Conservation (phyloP, 2,113 vertebrate genomes). For the Zosterops lateralis region DNA sequence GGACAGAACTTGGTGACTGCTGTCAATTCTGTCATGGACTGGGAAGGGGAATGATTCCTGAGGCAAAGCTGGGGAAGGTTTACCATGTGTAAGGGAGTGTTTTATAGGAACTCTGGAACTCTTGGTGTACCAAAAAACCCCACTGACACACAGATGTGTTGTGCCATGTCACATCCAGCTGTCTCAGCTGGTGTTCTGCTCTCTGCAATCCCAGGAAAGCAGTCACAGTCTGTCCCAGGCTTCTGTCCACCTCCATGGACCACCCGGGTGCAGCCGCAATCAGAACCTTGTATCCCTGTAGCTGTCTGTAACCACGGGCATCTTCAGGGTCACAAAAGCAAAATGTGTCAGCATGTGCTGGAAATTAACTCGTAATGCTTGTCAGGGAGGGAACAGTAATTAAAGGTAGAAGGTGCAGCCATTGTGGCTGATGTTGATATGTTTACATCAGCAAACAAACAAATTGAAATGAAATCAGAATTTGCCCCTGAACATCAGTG, state of each 20-base stretch:
- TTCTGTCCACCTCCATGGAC: neutral
- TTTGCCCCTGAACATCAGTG: neutral
- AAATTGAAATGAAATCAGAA: neutral
- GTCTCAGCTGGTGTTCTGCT: neutral
- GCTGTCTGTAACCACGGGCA: neutral
- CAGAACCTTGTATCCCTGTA: neutral
- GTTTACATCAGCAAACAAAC: neutral
- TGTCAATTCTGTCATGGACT: neutral
- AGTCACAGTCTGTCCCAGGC: neutral
- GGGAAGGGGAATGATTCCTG: neutral
- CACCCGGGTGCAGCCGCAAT: neutral
- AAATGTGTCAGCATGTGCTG: neutral
- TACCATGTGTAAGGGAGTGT: rapidly evolving
- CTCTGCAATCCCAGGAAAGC: neutral
- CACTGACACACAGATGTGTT: neutral
- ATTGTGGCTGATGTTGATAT: neutral
- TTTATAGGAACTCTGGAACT: neutral
- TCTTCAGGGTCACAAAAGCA: neutral
- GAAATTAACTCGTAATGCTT: neutral
- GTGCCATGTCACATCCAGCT: neutral
- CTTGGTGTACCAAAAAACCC: neutral
- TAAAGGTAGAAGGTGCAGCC: neutral
- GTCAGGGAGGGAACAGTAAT: neutral
- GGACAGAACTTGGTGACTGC: neutral
- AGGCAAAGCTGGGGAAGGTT: neutral